Percentiles rank a stretch among this genome's conserved stretches.
phyloP scores from a whole-genome alignment of 2,888 invertebrate genomes.

The Lithophane leautieri region DNA sequence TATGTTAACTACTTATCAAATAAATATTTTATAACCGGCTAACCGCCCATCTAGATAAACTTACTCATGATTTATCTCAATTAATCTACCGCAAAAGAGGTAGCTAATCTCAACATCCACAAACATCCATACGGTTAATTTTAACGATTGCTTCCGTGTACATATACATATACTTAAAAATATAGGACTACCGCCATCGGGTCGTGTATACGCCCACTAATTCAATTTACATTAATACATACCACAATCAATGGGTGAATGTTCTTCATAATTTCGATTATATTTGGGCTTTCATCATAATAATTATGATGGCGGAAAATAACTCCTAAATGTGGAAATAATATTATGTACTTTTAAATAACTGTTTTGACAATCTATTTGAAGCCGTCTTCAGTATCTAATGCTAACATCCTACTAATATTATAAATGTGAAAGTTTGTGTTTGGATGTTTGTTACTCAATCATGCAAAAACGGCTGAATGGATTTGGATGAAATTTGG shows the following conservation, averaged over 20 bases:
- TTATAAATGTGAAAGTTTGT: too few relatives aligned
- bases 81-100: conserved; percentile 42
- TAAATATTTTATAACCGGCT: not conserved
- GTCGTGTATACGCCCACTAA: conserved; percentile 83
- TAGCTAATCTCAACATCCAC: conserved; percentile 49
- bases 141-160: conserved; percentile 53
- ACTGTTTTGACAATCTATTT: not conserved
- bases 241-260: conserved; percentile 67
- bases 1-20: not conserved
- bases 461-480: too few relatives aligned
- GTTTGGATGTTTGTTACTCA: too few relatives aligned
- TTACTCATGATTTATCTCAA: conserved; percentile 42
- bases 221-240: conserved; percentile 84
- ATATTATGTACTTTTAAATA: not conserved
- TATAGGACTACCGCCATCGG: conserved; percentile 62
- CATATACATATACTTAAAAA: not conserved
- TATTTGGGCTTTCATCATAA: conserved; percentile 5
- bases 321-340: not conserved
- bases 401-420: too few relatives aligned
- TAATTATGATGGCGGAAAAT: not conserved
- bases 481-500: too few relatives aligned
- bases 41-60: conserved; percentile 17
- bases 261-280: conserved; percentile 26
- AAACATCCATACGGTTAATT: conserved; percentile 34
- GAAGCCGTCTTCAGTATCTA: too few relatives aligned